Evolutionary conservation across 2,888 invertebrate species (phyloP), one percentile per base, ranked within the genome.

Genomic region (Sarcophaga variegata): DNA sequence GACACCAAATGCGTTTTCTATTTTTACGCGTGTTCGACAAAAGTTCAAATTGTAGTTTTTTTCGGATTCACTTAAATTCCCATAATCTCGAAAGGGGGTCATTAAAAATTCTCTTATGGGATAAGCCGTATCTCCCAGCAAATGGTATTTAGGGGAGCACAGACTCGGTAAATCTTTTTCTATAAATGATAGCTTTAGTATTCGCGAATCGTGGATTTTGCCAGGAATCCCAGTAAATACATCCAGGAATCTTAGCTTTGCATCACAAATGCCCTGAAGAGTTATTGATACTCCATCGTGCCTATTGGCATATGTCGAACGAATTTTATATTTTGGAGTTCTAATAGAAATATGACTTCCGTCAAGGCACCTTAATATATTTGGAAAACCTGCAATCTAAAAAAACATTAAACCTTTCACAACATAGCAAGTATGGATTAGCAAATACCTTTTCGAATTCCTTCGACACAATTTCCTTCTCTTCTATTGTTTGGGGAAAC

Each of bases 1-100:
- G 3, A 27, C 27, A 27, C 27, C 27, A 27, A 27, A 27, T 27
- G 27, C 27, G 27, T 27, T 27, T 4, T 27, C 27, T 27, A 27
- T 27, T 27, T 27, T 27, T 27, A 27, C 27, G 27, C 27, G 27
- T 27, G 27, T 27, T 70, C 85, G 76, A 78, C 79, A 88, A 67
- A 90, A 89, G 49, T 83, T 90, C 71, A 88, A 85, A 83, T 92
- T 92, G 74, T 79, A 92, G n/a, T 71, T 71, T 80, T 60, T 89
- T 85, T 92, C 84, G 8, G 77, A 77, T 47, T 82, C 70, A 5
- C 89, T 90, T 49, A 92, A 85, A 66, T 88, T 88, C 8, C 90
- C 91, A 88, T 88, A 89, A 71, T 91, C 89, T 76, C 83, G 84
- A 82, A 22, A 86, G 54, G 54, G 17, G 4, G 17, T 54, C 14